Conservation (phyloP, 2,888 invertebrate species). For the Melipona beecheii region DNA sequence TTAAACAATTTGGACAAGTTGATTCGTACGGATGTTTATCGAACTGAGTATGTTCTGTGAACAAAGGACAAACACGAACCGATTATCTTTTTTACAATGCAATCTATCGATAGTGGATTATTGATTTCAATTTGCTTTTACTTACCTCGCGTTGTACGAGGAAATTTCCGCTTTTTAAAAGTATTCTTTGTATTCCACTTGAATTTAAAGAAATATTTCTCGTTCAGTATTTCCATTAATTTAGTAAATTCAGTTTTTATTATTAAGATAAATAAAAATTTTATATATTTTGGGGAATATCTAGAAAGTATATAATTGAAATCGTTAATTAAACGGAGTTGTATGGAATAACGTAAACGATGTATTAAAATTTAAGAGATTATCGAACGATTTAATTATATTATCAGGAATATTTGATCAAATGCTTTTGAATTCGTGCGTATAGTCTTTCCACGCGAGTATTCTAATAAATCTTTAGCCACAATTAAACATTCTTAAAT, state of each 20-base stretch:
- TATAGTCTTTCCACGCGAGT: background rate
- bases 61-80: background rate
- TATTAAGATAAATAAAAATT: constrained; percentile 15
- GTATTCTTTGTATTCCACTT: background rate
- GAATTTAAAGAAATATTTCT: background rate
- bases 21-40: constrained; percentile 23
- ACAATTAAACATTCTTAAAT: constrained; percentile 11
- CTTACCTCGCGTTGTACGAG: constrained; percentile 23
- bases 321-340: background rate
- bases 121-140: background rate
- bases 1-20: constrained; percentile 66
- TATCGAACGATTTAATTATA: background rate
- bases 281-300: background rate
- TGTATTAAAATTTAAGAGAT: background rate
- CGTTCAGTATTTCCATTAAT: background rate
- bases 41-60: constrained; percentile 55
- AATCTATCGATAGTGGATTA: background rate
- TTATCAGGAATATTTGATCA: background rate
- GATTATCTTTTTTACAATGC: background rate
- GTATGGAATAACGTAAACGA: background rate
- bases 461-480: background rate
- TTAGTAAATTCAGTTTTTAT: no score
- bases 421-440: constrained; percentile 23
- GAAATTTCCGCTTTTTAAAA: constrained; percentile 6
- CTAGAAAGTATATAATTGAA: background rate